Percentiles rank a stretch among this genome's conserved stretches.
phyloP scores from a whole-genome alignment of 2,888 invertebrate genomes.

The Andrena fulva region DNA sequence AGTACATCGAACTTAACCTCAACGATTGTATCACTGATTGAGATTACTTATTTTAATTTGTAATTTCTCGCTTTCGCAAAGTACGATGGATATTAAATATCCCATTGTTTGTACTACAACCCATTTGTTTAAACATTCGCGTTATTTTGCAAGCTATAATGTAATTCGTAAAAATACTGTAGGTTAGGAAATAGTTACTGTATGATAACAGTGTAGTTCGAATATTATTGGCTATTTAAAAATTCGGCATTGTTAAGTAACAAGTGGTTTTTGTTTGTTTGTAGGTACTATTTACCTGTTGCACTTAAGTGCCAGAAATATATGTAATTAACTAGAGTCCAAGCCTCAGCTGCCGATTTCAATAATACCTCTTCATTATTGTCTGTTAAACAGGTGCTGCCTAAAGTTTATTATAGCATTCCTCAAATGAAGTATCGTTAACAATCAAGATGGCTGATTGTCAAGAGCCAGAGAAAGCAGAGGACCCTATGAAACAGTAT shows the following conservation, averaged over 20 bases:
- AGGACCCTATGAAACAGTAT: constrained; percentile 83
- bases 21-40: not conserved
- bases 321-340: not conserved
- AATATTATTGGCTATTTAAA: not conserved
- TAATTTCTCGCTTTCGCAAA: not conserved
- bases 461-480: constrained; percentile 58
- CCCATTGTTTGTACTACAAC: not conserved
- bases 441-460: constrained; percentile 54
- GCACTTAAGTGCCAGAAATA: not conserved
- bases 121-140: not conserved
- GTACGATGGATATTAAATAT: not conserved
- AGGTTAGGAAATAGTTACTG: constrained; percentile 16
- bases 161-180: not conserved
- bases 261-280: constrained; percentile 3
- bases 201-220: not conserved
- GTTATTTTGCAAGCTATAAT: not conserved
- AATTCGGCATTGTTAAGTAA: not conserved
- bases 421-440: constrained; percentile 17
- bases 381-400: constrained; percentile 32
- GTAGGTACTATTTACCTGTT: not conserved
- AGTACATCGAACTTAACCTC: constrained; percentile 23
- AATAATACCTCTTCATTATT: constrained; percentile 5
- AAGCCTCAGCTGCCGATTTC: not conserved
- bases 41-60: constrained; percentile 1
- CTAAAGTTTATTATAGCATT: not conserved